Evolutionary conservation across 2,113 vertebrate genomes (phyloP), one percentile per base, ranked within the genome.

Genomic region (Xiphias gladius): DNA sequence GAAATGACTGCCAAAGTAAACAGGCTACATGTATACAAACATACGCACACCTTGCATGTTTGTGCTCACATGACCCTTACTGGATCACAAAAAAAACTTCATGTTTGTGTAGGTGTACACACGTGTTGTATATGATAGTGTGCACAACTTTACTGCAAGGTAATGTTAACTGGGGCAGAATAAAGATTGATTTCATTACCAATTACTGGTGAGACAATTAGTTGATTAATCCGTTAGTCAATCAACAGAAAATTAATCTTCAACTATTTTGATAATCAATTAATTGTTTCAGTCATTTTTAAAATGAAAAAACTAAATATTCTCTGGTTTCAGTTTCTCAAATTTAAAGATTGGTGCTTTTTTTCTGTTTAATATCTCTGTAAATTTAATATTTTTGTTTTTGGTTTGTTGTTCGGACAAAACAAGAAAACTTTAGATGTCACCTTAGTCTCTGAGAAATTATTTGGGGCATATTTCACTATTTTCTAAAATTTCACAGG

Each of bases 1-100:
- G 62, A 78, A 24, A 24, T 5, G 57, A 80, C 88, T 90, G 93
- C 93, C 90, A 93, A 92, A 92, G 87, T 85, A 91, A 93, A 93
- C 87, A 86, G 61, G 73, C 79, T 69, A n/a, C 83, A 85, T 72
- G 73, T 85, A 86, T 32, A 76, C 85, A 84, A 82, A 87, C 86
- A 85, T 79, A 30, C 22, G 52, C 74, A 88, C 89, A 93, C 83
- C 76, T 86, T 85, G 80, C 73, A 81, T 52, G 57, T 85, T 82
- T 89, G 87, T 26, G 76, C 79, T 82, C 77, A 73, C 59, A 55
- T 76, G 74, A 88, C 86, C 69, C 65, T 48, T 55, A 61, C 64
- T 22, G 37, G 71, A 52, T 26, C 59, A 85, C 74, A 83, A 87
- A 87, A 76, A 76, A 2, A 72, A 67, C 80, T 70, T 75, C 48